Evolutionary conservation across 2,888 invertebrate species (phyloP).

Genomic region (Cataglyphis altisquamis): DNA sequence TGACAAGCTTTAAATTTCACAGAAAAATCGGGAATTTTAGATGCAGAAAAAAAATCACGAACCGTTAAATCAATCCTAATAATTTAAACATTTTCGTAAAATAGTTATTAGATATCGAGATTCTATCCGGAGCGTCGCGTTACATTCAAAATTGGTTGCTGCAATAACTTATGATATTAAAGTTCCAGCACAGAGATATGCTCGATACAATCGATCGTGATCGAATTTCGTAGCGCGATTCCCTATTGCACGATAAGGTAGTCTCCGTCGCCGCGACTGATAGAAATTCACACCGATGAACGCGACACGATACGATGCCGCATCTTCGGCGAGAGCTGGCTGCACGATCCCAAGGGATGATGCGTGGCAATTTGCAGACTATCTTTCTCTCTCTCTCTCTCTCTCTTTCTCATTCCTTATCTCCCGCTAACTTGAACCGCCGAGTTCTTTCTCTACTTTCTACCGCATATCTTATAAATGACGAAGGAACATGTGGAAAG

Average conservation of each 20-base stretch:
- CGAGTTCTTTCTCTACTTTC: not conserved
- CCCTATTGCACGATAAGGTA: constrained; percentile 42
- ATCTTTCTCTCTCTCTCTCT: constrained; percentile 38
- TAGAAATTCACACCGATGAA: constrained; percentile 73
- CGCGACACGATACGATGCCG: constrained; percentile 56
- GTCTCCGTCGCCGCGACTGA: constrained; percentile 57
- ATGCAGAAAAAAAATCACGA: not conserved
- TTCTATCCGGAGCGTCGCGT: not conserved
- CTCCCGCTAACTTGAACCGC: not conserved
- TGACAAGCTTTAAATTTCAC: constrained; percentile 33
- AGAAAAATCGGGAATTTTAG: constrained; percentile 6
- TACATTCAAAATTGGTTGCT: not conserved
- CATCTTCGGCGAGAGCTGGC: constrained; percentile 54
- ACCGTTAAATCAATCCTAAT: constrained; percentile 1
- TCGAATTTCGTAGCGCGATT: constrained; percentile 38
- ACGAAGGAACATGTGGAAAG: constrained; percentile 6
- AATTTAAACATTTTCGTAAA: not conserved
- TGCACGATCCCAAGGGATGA: constrained; percentile 66
- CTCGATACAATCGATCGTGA: constrained; percentile 33
- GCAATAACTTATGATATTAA: constrained; percentile 31
- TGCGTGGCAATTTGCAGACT: constrained; percentile 71
- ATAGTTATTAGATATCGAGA: not conserved
- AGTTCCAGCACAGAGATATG: constrained; percentile 10
- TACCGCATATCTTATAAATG: constrained; percentile 27
- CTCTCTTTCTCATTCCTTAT: not conserved